Evolutionary conservation across 2,797 vertebrate genomes (phyloP), one percentile per base, ranked within the genome.

Genomic region (Pygocentrus nattereri): DNA sequence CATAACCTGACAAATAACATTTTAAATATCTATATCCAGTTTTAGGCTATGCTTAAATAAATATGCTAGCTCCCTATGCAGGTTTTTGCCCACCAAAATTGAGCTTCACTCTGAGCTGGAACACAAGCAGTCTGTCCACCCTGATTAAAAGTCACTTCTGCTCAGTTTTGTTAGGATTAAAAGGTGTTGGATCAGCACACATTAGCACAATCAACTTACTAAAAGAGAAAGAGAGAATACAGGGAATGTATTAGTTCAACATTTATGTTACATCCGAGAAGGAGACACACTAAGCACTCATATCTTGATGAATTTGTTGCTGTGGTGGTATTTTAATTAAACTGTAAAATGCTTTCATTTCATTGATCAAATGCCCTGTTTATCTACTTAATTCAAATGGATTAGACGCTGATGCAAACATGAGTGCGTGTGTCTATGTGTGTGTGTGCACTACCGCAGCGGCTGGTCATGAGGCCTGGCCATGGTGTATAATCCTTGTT

Each of bases 401-500:
- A 83, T 80, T 83, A 82, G 84, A 82, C 49, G 70, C 68, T 82
- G 78, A 83, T 47, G 59, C 76, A 76, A 84, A 83, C 70, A 71
- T 84, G 62, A 74, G 69, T 78, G 74, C 56, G 76, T 52, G 67
- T 52, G 27, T 50, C 54, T 74, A 31, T 78, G 69, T 64, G 74
- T 78, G 75, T 74, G 78, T 79, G 78, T 78, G 81, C 75, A 67
- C 79, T 71, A 74, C 38, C 38, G 56, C 83, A 85, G 84, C 93
- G 93, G 92, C 92, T 94, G 94, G 95, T 96, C 95, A 96, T 94
- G 94, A 93, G 95, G 94, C 93, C 93, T 94, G 95, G 93, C 95
- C 95, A 91, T 94, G 93, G 94, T 96, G 91, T 95, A 93, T 97
- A 96, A 96, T 96, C 96, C 95, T 94, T 95, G 94, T 96, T 96